Conservation (phyloP, 2,113 vertebrate genomes). For the Ondatra zibethicus region DNA sequence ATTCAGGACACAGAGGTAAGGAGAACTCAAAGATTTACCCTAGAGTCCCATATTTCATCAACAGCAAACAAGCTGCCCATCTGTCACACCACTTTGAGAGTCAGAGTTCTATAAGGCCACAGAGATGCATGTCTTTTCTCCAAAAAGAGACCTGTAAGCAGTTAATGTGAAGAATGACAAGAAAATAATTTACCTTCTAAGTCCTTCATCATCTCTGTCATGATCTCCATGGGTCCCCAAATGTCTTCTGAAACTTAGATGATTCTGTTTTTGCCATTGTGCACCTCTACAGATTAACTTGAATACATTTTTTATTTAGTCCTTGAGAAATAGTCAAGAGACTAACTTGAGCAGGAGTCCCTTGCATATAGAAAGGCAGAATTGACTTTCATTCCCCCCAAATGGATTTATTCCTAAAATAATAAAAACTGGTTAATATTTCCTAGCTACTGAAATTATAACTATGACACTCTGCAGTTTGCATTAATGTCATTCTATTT, state of each 20-base stretch:
- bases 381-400: background rate
- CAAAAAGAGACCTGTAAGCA: background rate
- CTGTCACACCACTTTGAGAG: background rate
- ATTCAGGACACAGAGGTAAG: background rate
- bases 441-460: background rate
- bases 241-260: background rate
- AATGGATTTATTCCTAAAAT: background rate
- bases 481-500: background rate
- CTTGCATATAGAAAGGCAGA: background rate
- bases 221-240: too few species aligned
- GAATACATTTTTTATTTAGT: background rate
- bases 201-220: background rate
- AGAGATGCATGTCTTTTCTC: background rate
- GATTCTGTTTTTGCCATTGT: background rate
- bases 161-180: background rate
- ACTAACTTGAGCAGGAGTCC: background rate
- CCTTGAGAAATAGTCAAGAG: conserved; percentile 6
- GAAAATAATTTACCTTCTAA: background rate
- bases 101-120: background rate
- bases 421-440: background rate
- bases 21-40: background rate
- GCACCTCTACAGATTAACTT: background rate
- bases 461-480: background rate
- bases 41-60: background rate
- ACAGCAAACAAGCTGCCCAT: background rate